These are phyloP conservation scores for Calameuta pallipes DNA, from an alignment of 2,888 invertebrate genomes.

Conservation along the genomic window DNA sequence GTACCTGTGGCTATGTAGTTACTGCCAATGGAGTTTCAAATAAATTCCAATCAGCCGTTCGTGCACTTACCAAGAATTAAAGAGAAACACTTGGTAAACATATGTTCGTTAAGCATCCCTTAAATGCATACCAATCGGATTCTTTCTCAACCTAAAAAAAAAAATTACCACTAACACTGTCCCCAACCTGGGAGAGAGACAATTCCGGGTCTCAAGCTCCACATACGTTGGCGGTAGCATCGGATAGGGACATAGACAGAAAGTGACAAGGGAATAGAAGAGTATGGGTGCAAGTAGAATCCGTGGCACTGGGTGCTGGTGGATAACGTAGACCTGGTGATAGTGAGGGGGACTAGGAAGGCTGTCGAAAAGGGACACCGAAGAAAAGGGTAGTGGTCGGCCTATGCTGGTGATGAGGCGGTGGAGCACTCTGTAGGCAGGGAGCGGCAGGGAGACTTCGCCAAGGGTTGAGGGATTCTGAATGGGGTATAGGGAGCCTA, in stretches of 20 bases:
- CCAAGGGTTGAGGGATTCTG: background rate
- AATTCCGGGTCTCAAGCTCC: background rate
- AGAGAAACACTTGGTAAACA: background rate
- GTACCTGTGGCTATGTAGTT: background rate
- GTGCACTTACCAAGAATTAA: background rate
- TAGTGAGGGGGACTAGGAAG: background rate
- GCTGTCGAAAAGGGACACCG: slow-evolving; percentile 24
- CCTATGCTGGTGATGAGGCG: slow-evolving; percentile 1
- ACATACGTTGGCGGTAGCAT: slow-evolving; percentile 5
- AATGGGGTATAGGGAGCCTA: slow-evolving; percentile 24
- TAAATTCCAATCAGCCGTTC: background rate
- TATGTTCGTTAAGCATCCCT: background rate
- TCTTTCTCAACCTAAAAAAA: background rate
- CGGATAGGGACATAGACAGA: slow-evolving; percentile 5
- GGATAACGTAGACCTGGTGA: background rate
- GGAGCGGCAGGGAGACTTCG: background rate
- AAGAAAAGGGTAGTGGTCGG: slow-evolving; percentile 40
- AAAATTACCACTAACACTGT: background rate
- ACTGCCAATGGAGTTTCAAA: background rate
- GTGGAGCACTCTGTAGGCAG: background rate
- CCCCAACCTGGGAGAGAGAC: background rate
- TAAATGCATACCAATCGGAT: background rate
- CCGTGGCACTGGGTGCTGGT: background rate
- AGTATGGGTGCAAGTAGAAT: background rate
- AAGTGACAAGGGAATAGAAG: slow-evolving; percentile 5